Evolutionary conservation across 2,888 invertebrate species (phyloP).

Genomic region (Stegophylla sp.): DNA sequence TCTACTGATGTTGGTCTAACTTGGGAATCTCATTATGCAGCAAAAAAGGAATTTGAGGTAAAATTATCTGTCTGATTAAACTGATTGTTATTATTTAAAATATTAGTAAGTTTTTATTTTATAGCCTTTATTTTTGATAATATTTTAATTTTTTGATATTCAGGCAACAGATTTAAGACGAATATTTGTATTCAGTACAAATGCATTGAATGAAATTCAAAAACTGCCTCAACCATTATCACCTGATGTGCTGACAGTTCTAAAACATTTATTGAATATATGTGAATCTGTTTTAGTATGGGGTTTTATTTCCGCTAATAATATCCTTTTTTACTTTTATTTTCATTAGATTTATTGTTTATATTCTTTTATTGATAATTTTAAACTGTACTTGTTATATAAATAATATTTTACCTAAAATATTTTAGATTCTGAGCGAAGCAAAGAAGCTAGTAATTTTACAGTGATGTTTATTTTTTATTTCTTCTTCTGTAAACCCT

Average conservation of each 20-base stretch:
- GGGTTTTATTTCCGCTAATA: slow-evolving; percentile 75
- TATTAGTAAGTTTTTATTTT: slow-evolving; percentile 18
- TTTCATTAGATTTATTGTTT: slow-evolving; percentile 24
- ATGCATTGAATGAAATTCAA: slow-evolving; percentile 71
- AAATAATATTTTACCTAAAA: no score
- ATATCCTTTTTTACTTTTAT: slow-evolving; percentile 67
- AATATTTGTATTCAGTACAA: slow-evolving; percentile 78
- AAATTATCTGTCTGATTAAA: neutral
- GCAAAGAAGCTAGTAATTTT: no score
- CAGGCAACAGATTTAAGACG: slow-evolving; percentile 75
- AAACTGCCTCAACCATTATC: slow-evolving; percentile 67
- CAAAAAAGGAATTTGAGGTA: slow-evolving; percentile 83
- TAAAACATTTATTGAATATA: slow-evolving; percentile 77
- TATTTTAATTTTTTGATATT: slow-evolving; percentile 60
- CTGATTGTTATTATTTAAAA: neutral
- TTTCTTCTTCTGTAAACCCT: no score
- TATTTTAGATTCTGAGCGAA: no score
- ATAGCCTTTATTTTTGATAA: neutral
- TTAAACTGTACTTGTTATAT: no score
- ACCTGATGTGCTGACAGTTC: slow-evolving; percentile 70
- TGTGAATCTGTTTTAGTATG: slow-evolving; percentile 81
- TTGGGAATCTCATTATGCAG: slow-evolving; percentile 85
- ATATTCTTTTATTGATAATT: no score
- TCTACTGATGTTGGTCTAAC: slow-evolving; percentile 86
- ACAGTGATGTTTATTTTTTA: no score